Conservation (phyloP, 2,888 invertebrate genomes). For the Schizotus pectinicornis region DNA sequence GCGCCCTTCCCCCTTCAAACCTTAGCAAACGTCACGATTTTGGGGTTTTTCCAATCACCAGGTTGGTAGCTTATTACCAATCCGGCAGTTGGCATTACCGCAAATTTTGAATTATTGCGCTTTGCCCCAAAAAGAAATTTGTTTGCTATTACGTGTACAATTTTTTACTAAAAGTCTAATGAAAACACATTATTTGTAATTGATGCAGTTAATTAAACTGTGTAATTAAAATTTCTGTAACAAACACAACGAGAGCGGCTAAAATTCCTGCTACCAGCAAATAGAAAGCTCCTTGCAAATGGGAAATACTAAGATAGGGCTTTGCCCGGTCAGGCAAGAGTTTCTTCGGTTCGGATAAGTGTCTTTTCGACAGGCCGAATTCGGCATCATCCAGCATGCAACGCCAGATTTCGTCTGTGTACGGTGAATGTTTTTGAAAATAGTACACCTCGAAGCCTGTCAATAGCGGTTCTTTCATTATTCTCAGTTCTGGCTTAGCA, state of each 20-base stretch:
- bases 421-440: constrained; percentile 14
- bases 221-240: too few relatives aligned
- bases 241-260: too few relatives aligned
- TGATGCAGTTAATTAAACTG: too few relatives aligned
- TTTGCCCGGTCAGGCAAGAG: background rate
- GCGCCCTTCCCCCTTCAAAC: background rate
- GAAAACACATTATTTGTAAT: too few relatives aligned
- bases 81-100: too few relatives aligned
- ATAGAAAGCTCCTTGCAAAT: too few relatives aligned
- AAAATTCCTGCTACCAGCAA: too few relatives aligned
- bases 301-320: constrained; percentile 5
- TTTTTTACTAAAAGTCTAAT: too few relatives aligned
- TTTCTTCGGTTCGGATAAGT: background rate
- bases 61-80: constrained; percentile 1
- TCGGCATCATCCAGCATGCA: constrained; percentile 5
- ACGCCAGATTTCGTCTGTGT: constrained; percentile 4
- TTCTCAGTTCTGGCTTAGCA: constrained; percentile 1
- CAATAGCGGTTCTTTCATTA: constrained; percentile 6
- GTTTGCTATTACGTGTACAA: too few relatives aligned
- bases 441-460: constrained; percentile 9
- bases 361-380: constrained; percentile 1
- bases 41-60: background rate
- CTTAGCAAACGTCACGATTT: constrained; percentile 15
- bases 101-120: too few relatives aligned
- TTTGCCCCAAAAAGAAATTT: too few relatives aligned